These are phyloP conservation scores for Penaeus indicus DNA, from an alignment of 1,140 invertebrate genomes.

Conservation along the genomic window DNA sequence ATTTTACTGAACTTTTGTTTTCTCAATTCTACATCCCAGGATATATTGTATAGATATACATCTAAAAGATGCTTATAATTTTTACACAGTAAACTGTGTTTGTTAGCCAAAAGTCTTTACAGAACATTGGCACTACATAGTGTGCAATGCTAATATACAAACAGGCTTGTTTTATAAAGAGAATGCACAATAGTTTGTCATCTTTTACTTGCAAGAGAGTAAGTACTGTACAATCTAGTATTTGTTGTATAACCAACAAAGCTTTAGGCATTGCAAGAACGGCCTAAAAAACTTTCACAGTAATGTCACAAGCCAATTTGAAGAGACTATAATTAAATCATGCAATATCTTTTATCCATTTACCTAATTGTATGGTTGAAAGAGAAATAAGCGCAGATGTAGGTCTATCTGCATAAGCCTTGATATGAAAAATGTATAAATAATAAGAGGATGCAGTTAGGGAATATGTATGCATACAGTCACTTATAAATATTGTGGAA, in stretches of 20 bases:
- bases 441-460: too few species aligned
- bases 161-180: constrained; percentile 21
- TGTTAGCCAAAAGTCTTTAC: constrained; percentile 40
- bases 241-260: constrained; percentile 24
- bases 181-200: constrained; percentile 1
- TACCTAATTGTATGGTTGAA: too few species aligned
- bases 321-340: too few species aligned
- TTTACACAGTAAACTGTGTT: constrained; percentile 51
- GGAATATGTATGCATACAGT: too few species aligned
- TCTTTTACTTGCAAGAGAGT: not conserved
- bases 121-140: constrained; percentile 50
- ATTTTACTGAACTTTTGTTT: constrained; percentile 37
- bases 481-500: too few species aligned
- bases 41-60: constrained; percentile 34
- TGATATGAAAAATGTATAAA: too few species aligned
- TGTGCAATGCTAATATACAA: constrained; percentile 49
- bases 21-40: constrained; percentile 24
- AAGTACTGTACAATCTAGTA: not conserved
- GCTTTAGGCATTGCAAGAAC: not conserved
- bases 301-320: too few species aligned
- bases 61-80: constrained; percentile 33
- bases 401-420: too few species aligned
- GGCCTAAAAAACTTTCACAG: too few species aligned
- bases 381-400: too few species aligned
- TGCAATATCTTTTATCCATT: too few species aligned